A percentile compares a stretch with the other conserved stretches of the same genome.
Conservation (phyloP, 64 coral and sea anemone genomes). For the Acropora yongei region DNA sequence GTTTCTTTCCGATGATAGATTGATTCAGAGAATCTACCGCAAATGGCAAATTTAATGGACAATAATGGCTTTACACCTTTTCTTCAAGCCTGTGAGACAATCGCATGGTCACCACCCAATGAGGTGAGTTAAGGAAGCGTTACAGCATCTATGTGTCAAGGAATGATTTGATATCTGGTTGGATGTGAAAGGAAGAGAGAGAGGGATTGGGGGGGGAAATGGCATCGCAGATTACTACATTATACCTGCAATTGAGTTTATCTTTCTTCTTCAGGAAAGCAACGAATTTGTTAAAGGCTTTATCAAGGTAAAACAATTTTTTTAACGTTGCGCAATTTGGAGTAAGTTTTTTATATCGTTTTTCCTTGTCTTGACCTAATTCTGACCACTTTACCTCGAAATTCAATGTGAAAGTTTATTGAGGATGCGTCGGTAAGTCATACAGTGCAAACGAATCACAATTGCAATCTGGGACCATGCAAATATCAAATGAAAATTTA, state of each 20-base stretch:
- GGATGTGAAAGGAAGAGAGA: no score
- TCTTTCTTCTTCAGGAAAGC: slow-evolving; percentile 3
- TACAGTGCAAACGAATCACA: no score
- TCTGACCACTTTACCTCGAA: no score
- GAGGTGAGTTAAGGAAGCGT: not conserved
- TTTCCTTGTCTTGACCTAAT: no score
- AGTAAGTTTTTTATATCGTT: no score
- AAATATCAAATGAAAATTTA: no score
- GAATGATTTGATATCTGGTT: no score
- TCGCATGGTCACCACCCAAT: slow-evolving; percentile 10
- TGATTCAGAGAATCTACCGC: slow-evolving; percentile 6
- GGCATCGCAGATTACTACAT: not conserved
- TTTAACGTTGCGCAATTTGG: not conserved
- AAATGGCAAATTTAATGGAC: slow-evolving; percentile 68
- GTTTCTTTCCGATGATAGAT: not conserved
- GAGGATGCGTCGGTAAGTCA: no score
- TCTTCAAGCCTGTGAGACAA: slow-evolving; percentile 79
- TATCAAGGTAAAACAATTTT: slow-evolving; percentile 17
- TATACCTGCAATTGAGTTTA: not conserved
- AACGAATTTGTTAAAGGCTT: slow-evolving; percentile 33
- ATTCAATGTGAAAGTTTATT: no score
- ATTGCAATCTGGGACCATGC: no score
- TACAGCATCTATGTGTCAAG: no score
- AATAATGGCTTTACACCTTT: slow-evolving; percentile 91
- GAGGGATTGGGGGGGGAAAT: not conserved